phyloP scores from a whole-genome alignment of 2,113 vertebrate genomes.

The Hippocampus barbouri region DNA sequence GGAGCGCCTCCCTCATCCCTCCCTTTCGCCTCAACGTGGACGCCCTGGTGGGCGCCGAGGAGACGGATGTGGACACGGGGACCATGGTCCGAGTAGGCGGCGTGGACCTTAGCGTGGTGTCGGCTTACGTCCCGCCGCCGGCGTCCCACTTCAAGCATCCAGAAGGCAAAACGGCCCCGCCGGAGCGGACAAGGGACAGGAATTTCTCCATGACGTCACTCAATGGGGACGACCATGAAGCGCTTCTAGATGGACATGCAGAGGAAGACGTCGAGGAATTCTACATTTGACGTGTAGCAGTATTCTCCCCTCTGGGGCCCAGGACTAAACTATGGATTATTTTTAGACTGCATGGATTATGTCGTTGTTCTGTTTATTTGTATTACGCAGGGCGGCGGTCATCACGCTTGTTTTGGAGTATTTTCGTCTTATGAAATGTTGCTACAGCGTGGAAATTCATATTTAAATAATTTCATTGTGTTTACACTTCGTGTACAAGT shows the following conservation, averaged over 20 bases:
- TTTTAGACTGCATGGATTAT: not conserved
- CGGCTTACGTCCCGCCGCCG: constrained; percentile 73
- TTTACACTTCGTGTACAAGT: not conserved
- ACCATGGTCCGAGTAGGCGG: constrained; percentile 69
- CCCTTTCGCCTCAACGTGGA: constrained; percentile 77
- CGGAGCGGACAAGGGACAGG: not conserved
- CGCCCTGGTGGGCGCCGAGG: constrained; percentile 80
- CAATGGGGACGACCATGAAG: constrained; percentile 41
- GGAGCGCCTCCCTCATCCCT: constrained; percentile 57
- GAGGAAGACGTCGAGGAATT: constrained; percentile 70
- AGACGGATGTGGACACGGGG: constrained; percentile 93
- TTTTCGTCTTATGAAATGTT: too few relatives aligned
- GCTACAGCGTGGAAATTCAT: not conserved
- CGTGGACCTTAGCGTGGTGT: constrained; percentile 84
- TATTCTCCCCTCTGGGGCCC: constrained; percentile 35
- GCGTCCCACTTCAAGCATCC: constrained; percentile 37
- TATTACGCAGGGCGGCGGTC: not conserved
- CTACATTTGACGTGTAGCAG: constrained; percentile 73
- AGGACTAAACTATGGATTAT: not conserved
- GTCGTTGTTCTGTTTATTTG: not conserved
- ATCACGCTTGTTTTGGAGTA: not conserved
- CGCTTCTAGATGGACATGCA: not conserved
- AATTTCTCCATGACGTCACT: constrained; percentile 28
- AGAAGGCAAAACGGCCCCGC: not conserved
- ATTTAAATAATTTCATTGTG: not conserved